Percentiles rank a stretch among this genome's conserved stretches.
phyloP scores from a whole-genome alignment of 2,113 vertebrate genomes.

The Xyrauchen texanus region DNA sequence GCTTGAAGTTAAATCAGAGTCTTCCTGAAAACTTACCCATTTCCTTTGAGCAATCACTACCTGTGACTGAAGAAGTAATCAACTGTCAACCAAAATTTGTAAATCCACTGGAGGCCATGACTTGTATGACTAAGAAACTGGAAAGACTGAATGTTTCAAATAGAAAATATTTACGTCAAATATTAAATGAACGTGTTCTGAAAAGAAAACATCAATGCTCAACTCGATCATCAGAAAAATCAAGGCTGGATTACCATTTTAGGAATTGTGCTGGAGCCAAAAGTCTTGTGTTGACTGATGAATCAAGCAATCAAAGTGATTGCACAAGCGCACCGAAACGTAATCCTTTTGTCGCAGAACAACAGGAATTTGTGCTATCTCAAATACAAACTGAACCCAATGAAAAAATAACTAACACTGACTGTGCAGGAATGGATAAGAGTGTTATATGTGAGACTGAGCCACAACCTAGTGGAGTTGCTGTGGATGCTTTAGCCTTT shows the following conservation, averaged over 20 bases:
- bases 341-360: not conserved
- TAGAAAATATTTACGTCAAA: too few species aligned
- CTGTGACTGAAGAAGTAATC: too few species aligned
- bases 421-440: not conserved
- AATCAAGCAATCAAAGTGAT: not conserved
- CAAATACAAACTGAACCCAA: not conserved
- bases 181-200: not conserved
- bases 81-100: too few species aligned
- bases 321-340: not conserved
- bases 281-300: not conserved
- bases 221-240: not conserved
- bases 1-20: too few species aligned
- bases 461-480: not conserved
- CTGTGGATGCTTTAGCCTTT: conserved; percentile 49
- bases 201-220: not conserved
- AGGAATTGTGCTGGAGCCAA: not conserved
- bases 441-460: not conserved
- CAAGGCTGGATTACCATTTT: not conserved
- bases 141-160: too few species aligned
- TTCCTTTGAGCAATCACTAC: too few species aligned
- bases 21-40: too few species aligned
- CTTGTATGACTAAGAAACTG: too few species aligned
- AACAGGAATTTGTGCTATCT: not conserved
- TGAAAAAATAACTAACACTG: not conserved
- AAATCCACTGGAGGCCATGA: too few species aligned